Evolutionary conservation across 2,888 invertebrate species (phyloP).

Genomic region (Poecilobothrus nobilitatus): DNA sequence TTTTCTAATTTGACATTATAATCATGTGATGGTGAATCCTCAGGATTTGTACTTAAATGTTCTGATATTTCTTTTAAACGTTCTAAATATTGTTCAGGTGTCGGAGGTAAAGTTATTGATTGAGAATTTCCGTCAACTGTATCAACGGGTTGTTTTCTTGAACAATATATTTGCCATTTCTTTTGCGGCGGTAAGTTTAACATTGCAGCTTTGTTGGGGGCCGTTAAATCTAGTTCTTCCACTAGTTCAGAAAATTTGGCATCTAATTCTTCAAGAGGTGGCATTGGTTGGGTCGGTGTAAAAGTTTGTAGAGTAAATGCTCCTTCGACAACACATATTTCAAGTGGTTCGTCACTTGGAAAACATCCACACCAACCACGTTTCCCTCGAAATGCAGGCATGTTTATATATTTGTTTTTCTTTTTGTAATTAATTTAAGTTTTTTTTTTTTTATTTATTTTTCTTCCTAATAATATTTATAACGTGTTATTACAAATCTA

Average conservation of each 20-base stretch:
- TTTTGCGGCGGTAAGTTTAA: constrained; percentile 86
- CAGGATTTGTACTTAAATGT: constrained; percentile 36
- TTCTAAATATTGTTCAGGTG: constrained; percentile 88
- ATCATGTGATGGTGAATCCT: constrained; percentile 44
- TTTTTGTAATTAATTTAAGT: background rate
- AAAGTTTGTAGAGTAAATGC: constrained; percentile 79
- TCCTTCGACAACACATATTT: constrained; percentile 90
- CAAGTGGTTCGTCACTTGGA: constrained; percentile 90
- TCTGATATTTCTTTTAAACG: constrained; percentile 71
- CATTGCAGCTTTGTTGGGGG: constrained; percentile 90
- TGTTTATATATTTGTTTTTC: constrained; percentile 33
- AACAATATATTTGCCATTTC: constrained; percentile 97
- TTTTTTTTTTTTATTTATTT: background rate
- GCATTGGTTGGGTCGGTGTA: constrained; percentile 90
- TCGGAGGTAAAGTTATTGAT: constrained; percentile 59
- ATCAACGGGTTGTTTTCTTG: constrained; percentile 62
- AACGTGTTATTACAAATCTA: background rate
- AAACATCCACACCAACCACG: constrained; percentile 70
- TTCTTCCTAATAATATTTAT: background rate
- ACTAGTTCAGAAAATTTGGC: constrained; percentile 91
- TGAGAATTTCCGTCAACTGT: constrained; percentile 44
- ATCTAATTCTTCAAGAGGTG: constrained; percentile 83
- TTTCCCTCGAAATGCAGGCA: constrained; percentile 58
- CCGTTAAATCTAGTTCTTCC: constrained; percentile 88
- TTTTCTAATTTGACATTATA: constrained; percentile 39